Evolutionary conservation across 2,113 vertebrate species (phyloP).

Genomic region (Lucifuga dentata): DNA sequence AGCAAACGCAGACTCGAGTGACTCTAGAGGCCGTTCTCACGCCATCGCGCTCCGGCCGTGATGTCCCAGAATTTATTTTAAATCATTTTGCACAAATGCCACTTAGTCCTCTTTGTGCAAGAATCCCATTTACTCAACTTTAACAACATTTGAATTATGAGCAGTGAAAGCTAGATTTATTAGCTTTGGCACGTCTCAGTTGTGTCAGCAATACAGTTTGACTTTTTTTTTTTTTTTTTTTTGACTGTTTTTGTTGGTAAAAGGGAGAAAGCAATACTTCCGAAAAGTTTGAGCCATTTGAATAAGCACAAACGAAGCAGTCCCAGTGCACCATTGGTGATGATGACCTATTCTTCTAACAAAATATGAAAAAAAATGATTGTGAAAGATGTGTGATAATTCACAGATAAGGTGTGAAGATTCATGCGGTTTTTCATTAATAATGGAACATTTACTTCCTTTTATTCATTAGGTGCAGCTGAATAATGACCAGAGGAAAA

Average conservation of each 20-base stretch:
- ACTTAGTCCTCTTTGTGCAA: neutral
- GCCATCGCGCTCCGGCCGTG: slow-evolving; percentile 6
- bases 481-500: slow-evolving; percentile 34
- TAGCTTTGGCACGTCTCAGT: neutral
- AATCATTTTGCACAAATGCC: neutral
- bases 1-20: slow-evolving; percentile 50
- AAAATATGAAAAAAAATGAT: slow-evolving; percentile 22
- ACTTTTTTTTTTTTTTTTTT: neutral
- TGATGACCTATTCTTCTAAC: slow-evolving; percentile 41
- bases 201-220: neutral
- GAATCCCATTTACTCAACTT: slow-evolving; percentile 12
- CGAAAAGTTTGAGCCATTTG: slow-evolving; percentile 8
- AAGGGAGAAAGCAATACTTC: neutral
- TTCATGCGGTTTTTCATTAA: slow-evolving; percentile 53
- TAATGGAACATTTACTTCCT: slow-evolving; percentile 38
- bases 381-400: slow-evolving; percentile 57
- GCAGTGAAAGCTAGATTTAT: neutral
- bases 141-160: slow-evolving; percentile 9
- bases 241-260: neutral
- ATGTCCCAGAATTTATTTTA: slow-evolving; percentile 16
- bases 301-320: too few species aligned
- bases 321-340: slow-evolving; percentile 25
- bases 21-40: slow-evolving; percentile 51
- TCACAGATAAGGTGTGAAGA: slow-evolving; percentile 64
- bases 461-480: slow-evolving; percentile 46